These are phyloP conservation scores for Pseudochirops corinnae DNA, from an alignment of 2,797 vertebrate species.

Conservation along the genomic window DNA sequence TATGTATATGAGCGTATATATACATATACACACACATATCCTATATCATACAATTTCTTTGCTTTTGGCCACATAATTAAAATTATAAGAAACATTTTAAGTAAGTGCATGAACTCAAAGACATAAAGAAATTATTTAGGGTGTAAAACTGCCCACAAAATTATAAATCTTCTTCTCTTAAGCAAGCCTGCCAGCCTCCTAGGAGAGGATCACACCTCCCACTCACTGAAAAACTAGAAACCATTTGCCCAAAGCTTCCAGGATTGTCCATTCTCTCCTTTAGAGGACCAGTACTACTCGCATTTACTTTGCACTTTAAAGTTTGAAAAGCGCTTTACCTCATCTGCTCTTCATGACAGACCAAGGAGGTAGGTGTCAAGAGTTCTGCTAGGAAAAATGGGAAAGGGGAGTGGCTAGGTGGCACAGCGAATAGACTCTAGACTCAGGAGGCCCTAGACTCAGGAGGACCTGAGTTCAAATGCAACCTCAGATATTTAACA, in stretches of 20 bases:
- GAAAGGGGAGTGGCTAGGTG: too few species aligned
- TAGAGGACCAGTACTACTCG: not conserved
- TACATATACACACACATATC: too few species aligned
- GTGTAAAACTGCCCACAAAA: constrained; percentile 10
- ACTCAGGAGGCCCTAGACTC: too few species aligned
- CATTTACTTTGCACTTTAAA: not conserved
- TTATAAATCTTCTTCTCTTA: not conserved
- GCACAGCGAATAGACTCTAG: too few species aligned
- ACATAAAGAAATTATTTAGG: not conserved
- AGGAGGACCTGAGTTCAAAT: too few species aligned
- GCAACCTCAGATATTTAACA: too few species aligned
- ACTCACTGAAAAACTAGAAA: not conserved
- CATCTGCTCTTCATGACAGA: not conserved
- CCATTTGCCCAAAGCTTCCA: not conserved
- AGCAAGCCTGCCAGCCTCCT: not conserved
- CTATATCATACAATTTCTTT: not conserved
- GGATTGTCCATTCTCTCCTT: not conserved
- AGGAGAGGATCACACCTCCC: not conserved
- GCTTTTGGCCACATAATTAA: not conserved
- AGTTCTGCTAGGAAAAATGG: not conserved
- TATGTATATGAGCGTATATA: too few species aligned
- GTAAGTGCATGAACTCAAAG: not conserved
- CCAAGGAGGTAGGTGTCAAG: not conserved
- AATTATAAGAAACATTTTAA: not conserved
- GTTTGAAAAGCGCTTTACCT: not conserved